These are phyloP conservation scores for Pedetes capensis DNA, from an alignment of 2,113 vertebrate species.

Conservation along the genomic window DNA sequence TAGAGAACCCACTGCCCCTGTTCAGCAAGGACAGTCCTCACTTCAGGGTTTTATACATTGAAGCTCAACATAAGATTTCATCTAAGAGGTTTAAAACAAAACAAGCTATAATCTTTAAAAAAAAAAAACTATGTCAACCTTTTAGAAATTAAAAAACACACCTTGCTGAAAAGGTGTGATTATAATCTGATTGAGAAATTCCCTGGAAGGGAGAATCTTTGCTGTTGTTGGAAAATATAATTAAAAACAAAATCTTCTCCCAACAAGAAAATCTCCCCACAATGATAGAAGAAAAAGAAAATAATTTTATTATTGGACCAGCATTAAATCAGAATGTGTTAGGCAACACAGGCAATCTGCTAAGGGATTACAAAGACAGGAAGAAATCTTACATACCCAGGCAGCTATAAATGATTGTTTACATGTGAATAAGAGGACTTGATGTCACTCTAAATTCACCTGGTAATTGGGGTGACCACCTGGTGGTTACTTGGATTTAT, in stretches of 20 bases:
- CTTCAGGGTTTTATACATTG: not conserved
- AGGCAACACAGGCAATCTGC: not conserved
- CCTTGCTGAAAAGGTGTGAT: not conserved
- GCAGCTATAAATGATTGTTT: not conserved
- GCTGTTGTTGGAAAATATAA: not conserved
- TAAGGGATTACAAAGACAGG: not conserved
- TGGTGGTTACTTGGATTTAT: not conserved
- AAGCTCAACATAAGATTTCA: not conserved
- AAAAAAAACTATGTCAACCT: not conserved
- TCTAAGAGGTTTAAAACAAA: not conserved
- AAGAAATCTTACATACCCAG: not conserved
- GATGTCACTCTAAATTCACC: not conserved
- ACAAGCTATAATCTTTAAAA: no score
- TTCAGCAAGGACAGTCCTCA: not conserved
- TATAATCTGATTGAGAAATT: not conserved
- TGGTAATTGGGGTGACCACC: not conserved
- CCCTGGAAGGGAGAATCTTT: not conserved
- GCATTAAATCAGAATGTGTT: not conserved
- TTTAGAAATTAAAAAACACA: not conserved
- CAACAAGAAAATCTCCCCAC: not conserved
- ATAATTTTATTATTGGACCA: not conserved
- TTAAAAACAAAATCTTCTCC: not conserved
- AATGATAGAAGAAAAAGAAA: not conserved
- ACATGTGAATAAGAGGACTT: not conserved
- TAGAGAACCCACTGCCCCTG: rapidly evolving